phyloP scores from a whole-genome alignment of 35 echinoderm and acorn worm species.

The Hemicentrotus pulcherrimus region DNA sequence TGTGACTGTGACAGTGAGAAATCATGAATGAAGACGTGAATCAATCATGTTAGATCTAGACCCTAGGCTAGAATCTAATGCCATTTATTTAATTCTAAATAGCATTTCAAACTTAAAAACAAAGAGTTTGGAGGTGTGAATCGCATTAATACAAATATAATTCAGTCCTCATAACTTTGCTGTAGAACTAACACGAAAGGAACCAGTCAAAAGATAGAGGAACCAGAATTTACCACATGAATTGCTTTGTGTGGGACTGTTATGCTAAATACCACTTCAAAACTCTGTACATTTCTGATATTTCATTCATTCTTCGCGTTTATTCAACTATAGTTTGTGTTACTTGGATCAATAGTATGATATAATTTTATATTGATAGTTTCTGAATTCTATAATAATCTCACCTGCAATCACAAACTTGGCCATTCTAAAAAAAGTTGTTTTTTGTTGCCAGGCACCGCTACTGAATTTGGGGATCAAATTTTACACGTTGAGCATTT shows the following conservation, averaged over 20 bases:
- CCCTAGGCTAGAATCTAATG: too few species aligned
- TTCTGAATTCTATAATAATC: not conserved
- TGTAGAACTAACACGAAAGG: too few species aligned
- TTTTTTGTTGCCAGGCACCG: constrained; percentile 42
- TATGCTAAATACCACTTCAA: not conserved
- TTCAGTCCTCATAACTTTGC: too few species aligned
- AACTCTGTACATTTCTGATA: not conserved
- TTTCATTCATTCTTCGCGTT: not conserved
- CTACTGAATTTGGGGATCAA: not conserved
- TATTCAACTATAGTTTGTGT: not conserved
- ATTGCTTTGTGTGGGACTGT: not conserved
- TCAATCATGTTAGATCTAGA: too few species aligned
- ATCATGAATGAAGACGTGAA: too few species aligned
- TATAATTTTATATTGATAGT: not conserved
- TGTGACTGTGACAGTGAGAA: too few species aligned
- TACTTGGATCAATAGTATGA: not conserved
- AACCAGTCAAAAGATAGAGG: too few species aligned
- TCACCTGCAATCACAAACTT: constrained; percentile 59
- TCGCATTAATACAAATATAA: too few species aligned
- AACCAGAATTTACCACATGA: not conserved
- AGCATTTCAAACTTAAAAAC: too few species aligned
- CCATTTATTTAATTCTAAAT: too few species aligned
- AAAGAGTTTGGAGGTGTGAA: too few species aligned
- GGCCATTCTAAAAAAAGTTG: constrained; percentile 43
- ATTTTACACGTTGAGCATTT: not conserved